Evolutionary conservation across 2,797 vertebrate species (phyloP), one percentile per base, ranked within the genome.

Genomic region (Chaunax sp.): DNA sequence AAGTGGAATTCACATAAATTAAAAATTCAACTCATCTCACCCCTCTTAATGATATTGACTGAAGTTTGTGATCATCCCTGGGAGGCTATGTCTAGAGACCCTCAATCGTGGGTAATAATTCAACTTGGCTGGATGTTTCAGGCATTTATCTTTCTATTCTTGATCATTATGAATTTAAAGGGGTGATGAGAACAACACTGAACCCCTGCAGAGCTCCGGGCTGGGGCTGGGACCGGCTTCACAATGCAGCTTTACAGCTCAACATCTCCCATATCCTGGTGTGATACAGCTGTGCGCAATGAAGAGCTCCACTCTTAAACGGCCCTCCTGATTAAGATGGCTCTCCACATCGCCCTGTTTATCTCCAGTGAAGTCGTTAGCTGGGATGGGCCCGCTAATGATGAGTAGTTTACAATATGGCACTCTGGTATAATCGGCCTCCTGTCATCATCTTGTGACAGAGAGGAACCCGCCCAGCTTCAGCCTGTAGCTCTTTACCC

Each of bases 341-440:
- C 72, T 80, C 87, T 77, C 78, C 72, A 61, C 83, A 62, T 77
- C 72, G 69, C 64, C 78, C 80, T 82, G 89, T 90, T 90, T 87
- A 88, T 90, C 85, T 88, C 78, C 87, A 60, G 77, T 57, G 69
- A 19, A 61, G 75, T 89, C 89, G 66, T 92, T 92, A 92, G 83
- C 84, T 25, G 41, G 78, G 80, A 91, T 86, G 80, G 77, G 82
- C 81, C 75, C 16, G 20, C 79, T 91, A 91, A 91, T 87, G 88
- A 92, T 84, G 87, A 89, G 90, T 89, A 90, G 85, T 92, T 92
- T 92, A 88, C 91, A 92, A 92, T 92, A 92, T 92, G 91, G 89
- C 66, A 44, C 75, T 72, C 60, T 28, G 45, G 77, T 76, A 69
- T 90, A 86, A 90, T 91, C 70, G 75, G 78, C 81, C 84, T 86